phyloP scores from a whole-genome alignment of 2,888 invertebrate genomes.

The Furcula furcula region DNA sequence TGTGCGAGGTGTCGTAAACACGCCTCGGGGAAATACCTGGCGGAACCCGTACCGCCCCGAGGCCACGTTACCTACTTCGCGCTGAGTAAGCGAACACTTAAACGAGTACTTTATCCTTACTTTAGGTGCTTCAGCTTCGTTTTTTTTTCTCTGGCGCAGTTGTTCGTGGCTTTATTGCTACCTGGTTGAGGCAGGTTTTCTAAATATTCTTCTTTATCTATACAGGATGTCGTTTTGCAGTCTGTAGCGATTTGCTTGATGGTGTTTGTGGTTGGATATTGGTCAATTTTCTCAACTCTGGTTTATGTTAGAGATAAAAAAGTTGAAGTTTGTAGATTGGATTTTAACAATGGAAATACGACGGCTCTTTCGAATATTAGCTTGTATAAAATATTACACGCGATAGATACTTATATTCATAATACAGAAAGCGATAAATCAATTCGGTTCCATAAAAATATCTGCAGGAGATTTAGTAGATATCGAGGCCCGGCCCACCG shows the following conservation, averaged over 20 bases:
- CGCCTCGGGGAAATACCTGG: conserved; percentile 64
- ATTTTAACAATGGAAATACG: too few relatives aligned
- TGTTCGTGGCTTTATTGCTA: conserved; percentile 34
- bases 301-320: neutral
- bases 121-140: conserved; percentile 38
- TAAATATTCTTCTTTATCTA: conserved; percentile 30
- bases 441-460: conserved; percentile 68
- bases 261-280: conserved; percentile 11
- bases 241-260: conserved; percentile 24
- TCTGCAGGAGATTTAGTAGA: conserved; percentile 64
- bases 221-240: conserved; percentile 17
- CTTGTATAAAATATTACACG: neutral
- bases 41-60: conserved; percentile 27
- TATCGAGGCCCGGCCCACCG: conserved; percentile 49
- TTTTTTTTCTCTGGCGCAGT: conserved; percentile 35
- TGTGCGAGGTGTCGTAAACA: conserved; percentile 54
- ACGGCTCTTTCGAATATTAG: too few relatives aligned
- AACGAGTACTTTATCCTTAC: conserved; percentile 44
- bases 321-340: too few relatives aligned
- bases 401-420: conserved; percentile 23
- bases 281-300: neutral
- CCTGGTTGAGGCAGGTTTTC: conserved; percentile 13
- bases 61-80: conserved; percentile 32
- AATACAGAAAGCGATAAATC: conserved; percentile 51
- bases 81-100: conserved; percentile 55